Percentiles rank a stretch among this genome's conserved stretches.
Conservation (phyloP, 2,888 invertebrate species). For the Parochlus steinenii region DNA sequence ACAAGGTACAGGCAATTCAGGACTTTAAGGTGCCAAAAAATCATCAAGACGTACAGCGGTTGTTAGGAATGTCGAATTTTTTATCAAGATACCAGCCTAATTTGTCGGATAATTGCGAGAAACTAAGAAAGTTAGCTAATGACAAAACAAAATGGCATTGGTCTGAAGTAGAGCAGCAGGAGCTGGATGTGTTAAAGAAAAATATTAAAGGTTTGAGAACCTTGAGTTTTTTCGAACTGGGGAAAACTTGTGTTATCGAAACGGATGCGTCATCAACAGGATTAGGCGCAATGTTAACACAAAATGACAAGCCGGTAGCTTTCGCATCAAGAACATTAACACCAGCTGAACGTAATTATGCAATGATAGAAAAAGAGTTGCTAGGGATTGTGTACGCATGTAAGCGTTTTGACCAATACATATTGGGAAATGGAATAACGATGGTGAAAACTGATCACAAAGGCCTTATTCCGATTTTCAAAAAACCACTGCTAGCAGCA, state of each 20-base stretch:
- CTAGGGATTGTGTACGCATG: constrained; percentile 15
- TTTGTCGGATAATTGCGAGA: no score
- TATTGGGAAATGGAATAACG: constrained; percentile 14
- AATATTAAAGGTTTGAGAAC: not conserved
- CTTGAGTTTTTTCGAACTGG: no score
- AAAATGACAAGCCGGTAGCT: constrained; percentile 13
- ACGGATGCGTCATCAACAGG: constrained; percentile 5
- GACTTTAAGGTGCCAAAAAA: no score
- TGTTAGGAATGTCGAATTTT: no score
- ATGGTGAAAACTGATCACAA: constrained; percentile 16
- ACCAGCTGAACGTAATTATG: constrained; percentile 14
- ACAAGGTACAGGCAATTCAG: no score
- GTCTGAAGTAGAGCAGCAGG: not conserved
- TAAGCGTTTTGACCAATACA: constrained; percentile 15
- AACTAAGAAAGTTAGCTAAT: no score
- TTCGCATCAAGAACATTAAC: constrained; percentile 15
- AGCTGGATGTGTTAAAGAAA: not conserved
- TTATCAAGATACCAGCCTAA: no score
- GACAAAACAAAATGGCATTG: no score
- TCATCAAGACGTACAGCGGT: no score
- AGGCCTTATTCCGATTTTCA: constrained; percentile 15
- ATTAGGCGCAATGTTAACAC: constrained; percentile 13
- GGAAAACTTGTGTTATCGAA: not conserved
- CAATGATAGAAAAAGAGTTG: constrained; percentile 16
- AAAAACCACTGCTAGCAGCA: constrained; percentile 13